A percentile compares a stretch with the other conserved stretches of the same genome.
These are phyloP conservation scores for Catharus fuscescens DNA, from an alignment of 2,113 vertebrate genomes.

Conservation along the genomic window DNA sequence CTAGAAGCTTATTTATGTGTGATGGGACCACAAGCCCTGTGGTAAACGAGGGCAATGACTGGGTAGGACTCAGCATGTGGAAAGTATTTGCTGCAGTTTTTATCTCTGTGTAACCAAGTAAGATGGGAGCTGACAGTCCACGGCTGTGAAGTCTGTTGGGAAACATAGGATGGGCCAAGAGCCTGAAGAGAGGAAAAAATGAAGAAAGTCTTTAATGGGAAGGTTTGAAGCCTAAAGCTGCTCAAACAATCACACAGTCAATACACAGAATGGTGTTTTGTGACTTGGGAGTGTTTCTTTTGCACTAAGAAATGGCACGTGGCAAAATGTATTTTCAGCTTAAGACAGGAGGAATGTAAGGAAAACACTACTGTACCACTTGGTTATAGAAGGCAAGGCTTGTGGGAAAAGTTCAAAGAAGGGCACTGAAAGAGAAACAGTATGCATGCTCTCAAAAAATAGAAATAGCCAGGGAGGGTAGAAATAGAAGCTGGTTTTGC, in stretches of 20 bases:
- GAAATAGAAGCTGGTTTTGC: background rate
- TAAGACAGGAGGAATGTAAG: background rate
- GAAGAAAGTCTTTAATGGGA: background rate
- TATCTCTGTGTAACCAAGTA: background rate
- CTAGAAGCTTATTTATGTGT: background rate
- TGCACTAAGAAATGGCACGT: fast-evolving
- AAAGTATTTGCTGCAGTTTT: background rate
- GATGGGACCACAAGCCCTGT: background rate
- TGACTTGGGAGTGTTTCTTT: background rate
- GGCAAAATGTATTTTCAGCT: background rate
- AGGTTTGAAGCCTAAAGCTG: background rate
- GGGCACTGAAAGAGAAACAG: background rate
- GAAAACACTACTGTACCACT: background rate
- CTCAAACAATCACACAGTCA: background rate
- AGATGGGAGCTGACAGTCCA: background rate
- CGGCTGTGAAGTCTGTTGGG: background rate
- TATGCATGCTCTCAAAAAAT: background rate
- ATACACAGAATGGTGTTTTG: background rate
- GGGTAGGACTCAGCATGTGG: background rate
- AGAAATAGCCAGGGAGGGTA: background rate
- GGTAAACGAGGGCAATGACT: background rate
- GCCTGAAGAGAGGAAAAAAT: background rate
- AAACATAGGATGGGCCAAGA: background rate
- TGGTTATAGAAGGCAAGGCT: background rate
- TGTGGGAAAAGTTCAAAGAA: background rate